Evolutionary conservation across 2,888 invertebrate species (phyloP).

Genomic region (Nezara viridula): DNA sequence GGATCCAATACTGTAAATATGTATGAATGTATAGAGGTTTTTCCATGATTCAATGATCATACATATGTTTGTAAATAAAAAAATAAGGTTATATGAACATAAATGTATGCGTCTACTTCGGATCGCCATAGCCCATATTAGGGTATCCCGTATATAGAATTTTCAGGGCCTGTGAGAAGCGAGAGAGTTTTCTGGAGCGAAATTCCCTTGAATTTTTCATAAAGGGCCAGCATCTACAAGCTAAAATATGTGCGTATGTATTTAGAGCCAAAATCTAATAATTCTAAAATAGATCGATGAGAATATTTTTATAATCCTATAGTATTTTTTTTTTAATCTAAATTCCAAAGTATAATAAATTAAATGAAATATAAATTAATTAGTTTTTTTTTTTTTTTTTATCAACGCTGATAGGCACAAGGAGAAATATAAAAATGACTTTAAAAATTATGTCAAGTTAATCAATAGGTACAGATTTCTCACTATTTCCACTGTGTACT

Average conservation of each 20-base stretch:
- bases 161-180: background rate
- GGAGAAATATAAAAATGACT: too few species aligned
- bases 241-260: background rate
- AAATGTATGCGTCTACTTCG: background rate
- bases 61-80: background rate
- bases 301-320: too few species aligned
- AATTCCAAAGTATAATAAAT: too few species aligned
- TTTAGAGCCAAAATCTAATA: background rate
- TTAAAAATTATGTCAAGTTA: too few species aligned
- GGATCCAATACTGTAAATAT: too few species aligned
- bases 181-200: background rate
- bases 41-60: background rate
- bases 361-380: too few species aligned
- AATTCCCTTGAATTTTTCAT: slow-evolving; percentile 4
- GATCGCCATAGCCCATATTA: background rate
- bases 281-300: background rate
- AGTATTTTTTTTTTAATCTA: too few species aligned
- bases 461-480: too few species aligned
- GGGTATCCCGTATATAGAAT: background rate
- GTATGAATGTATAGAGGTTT: background rate
- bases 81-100: background rate
- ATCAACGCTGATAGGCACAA: too few species aligned
- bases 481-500: too few species aligned
- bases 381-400: too few species aligned
- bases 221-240: background rate